A percentile compares a stretch with the other conserved stretches of the same genome.
Evolutionary conservation across 2,797 vertebrate species (phyloP).

Genomic region (Gymnothorax javanicus): DNA sequence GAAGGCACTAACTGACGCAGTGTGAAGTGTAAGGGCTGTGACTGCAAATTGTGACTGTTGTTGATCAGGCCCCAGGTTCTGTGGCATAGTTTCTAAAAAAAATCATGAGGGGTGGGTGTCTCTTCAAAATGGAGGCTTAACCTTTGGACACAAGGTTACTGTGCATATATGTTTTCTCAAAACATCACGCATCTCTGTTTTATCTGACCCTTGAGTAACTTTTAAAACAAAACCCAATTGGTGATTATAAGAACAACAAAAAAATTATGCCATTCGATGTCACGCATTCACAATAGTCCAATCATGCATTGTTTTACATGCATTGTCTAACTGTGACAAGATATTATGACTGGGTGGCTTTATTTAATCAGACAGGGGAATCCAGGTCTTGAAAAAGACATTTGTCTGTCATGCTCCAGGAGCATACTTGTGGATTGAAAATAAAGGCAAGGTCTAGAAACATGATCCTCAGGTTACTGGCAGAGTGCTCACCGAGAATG

Average conservation of each 20-base stretch:
- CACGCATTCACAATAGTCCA: background rate
- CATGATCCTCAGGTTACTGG: background rate
- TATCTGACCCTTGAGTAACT: background rate
- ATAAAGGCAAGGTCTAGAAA: background rate
- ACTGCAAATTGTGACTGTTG: background rate
- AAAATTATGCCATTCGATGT: background rate
- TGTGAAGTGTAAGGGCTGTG: background rate
- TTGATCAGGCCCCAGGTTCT: background rate
- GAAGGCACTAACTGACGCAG: background rate
- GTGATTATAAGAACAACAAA: background rate
- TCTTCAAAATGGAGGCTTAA: background rate
- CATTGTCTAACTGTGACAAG: background rate
- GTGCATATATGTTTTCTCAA: background rate
- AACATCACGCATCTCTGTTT: background rate
- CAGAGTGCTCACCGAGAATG: background rate
- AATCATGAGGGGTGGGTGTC: background rate
- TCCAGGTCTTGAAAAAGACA: background rate
- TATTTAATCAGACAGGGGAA: background rate
- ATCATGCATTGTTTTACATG: background rate
- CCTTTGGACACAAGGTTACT: background rate
- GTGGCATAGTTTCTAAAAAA: background rate
- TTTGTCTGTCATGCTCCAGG: background rate
- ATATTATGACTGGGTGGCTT: background rate
- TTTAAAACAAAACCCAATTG: background rate
- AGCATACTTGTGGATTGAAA: background rate